Evolutionary conservation across 1,140 invertebrate species (phyloP), one percentile per base, ranked within the genome.

Genomic region (Diploscapter pachys): DNA sequence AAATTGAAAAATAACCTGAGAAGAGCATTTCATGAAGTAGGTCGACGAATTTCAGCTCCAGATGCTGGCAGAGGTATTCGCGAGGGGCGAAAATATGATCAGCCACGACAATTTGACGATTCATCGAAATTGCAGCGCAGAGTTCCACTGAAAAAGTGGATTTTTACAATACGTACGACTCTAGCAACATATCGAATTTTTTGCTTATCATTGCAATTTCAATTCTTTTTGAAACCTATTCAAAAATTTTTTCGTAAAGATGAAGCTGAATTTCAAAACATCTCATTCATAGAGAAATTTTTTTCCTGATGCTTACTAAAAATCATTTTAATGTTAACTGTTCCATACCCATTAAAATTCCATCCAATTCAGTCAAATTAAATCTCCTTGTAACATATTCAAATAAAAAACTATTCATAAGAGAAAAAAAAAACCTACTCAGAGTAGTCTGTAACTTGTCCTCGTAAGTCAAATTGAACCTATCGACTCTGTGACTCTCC

Each of bases 371-470:
- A 31, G 31, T 31, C 31, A 31, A 31, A 31, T 31, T 1, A 31
- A 31, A 31, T 31, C 31, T 31, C 31, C 1, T 31, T 31, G 31
- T 31, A 31, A 31, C 31, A 31, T 31, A 31, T 31, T 31, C 31
- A 31, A 31, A 31, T 31, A 31, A 31, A 31, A 31, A 31, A 31
- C 31, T 31, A 31, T 8, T 64, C 1, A 8, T 31, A 64, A 50
- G 9, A 64, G 6, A 13, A 9, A 48, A 64, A 64, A 64, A 50
- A 52, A 31, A 50, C 74, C 59, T 11, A 76, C 75, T 31, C 31
- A 99, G 86, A 1, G 96, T 95, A 94, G 98, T 98, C 83, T 98
- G 95, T 48, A 98, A 87, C 87, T 98, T 99, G 85, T 99, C 96
- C 3, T 76, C 72, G 9, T 66, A 31, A 48, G 76, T 78, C 2